phyloP scores from a whole-genome alignment of 2,797 vertebrate species.

The Acomys russatus region DNA sequence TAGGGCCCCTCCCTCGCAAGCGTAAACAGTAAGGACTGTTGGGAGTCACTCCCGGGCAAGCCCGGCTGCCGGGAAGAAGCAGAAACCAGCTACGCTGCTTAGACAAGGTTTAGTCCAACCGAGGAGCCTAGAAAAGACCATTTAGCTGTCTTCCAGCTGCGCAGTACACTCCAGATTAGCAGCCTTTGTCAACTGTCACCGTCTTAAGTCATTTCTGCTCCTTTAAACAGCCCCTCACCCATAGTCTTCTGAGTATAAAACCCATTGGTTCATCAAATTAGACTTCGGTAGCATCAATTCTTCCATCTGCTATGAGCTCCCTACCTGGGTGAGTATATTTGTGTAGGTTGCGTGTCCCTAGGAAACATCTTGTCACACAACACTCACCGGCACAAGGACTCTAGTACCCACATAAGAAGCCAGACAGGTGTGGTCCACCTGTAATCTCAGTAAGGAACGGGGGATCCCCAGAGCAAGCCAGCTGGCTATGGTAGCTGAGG shows the following conservation, averaged over 20 bases:
- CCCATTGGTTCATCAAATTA: neutral
- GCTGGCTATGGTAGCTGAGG: neutral
- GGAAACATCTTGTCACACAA: neutral
- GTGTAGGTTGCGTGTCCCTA: neutral
- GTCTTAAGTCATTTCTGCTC: neutral
- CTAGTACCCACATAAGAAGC: no score
- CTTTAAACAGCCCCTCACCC: neutral
- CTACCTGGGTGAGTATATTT: neutral
- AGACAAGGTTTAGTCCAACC: neutral
- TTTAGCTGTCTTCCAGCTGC: neutral
- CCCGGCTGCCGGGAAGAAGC: neutral
- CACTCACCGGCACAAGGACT: neutral
- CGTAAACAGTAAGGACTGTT: neutral
- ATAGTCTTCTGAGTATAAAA: neutral
- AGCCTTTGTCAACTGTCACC: neutral
- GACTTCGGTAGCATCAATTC: neutral
- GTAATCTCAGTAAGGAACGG: neutral
- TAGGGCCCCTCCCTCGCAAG: neutral
- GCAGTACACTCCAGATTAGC: neutral
- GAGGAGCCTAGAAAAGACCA: neutral
- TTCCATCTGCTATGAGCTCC: neutral
- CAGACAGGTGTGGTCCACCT: neutral
- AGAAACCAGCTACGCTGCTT: neutral
- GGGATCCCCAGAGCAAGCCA: neutral
- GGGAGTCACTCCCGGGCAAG: no score